These are phyloP conservation scores for Myiothlypis chrysogaster DNA, from an alignment of 2,797 vertebrate genomes.

Conservation along the genomic window DNA sequence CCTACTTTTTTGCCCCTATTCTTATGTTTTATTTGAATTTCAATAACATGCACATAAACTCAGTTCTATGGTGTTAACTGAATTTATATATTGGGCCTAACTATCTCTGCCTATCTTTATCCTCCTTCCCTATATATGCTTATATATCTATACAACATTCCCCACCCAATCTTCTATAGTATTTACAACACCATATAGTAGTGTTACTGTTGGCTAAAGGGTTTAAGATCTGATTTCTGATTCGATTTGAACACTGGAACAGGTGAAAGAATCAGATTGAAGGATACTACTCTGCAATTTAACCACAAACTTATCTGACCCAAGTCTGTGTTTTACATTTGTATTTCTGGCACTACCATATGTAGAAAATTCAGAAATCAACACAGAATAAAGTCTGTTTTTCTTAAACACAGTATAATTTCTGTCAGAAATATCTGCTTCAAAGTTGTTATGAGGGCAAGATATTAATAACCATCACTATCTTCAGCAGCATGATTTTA, in stretches of 20 bases:
- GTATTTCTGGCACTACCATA: neutral
- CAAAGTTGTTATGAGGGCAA: neutral
- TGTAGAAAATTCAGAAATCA: neutral
- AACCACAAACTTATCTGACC: neutral
- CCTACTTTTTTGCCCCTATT: neutral
- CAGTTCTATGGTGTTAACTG: neutral
- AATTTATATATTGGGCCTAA: neutral
- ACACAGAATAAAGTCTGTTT: neutral
- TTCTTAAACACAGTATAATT: neutral
- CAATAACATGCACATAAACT: neutral
- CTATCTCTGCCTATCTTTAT: neutral
- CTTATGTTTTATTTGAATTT: neutral
- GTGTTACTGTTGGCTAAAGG: neutral
- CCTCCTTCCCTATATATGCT: fast-evolving
- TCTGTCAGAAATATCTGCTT: neutral
- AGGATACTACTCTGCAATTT: neutral
- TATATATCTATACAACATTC: no score
- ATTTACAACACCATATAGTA: neutral
- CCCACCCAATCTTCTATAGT: neutral
- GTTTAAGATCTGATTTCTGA: neutral
- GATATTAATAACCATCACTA: neutral
- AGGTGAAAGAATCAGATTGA: neutral
- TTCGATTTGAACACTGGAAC: neutral
- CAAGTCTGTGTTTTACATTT: neutral
- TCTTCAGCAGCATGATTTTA: neutral